Conservation (phyloP, 2,888 invertebrate species). For the Automeris io region DNA sequence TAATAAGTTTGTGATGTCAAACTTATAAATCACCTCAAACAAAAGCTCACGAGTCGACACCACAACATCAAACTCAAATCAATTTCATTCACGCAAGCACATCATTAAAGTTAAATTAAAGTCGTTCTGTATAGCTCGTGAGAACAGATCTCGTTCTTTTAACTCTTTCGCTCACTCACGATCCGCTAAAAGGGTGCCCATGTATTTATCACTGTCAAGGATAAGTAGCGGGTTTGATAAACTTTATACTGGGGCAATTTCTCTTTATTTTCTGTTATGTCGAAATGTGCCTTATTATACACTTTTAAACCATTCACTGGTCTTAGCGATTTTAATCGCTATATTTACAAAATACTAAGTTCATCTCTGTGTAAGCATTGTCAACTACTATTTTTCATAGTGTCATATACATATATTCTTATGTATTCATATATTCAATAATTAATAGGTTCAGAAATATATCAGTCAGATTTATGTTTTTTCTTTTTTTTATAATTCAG, state of each 20-base stretch:
- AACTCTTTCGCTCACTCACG: constrained; percentile 54
- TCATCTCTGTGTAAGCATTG: background rate
- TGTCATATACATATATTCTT: background rate
- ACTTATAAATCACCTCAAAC: constrained; percentile 9
- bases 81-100: constrained; percentile 72
- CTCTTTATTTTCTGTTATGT: background rate
- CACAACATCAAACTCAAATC: constrained; percentile 62
- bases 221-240: constrained; percentile 16
- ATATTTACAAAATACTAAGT: no score
- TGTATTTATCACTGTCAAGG: constrained; percentile 12
- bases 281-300: background rate
- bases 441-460: no score
- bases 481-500: no score
- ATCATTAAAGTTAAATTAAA: constrained; percentile 72
- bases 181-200: constrained; percentile 35
- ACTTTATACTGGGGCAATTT: background rate
- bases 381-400: background rate
- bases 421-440: no score
- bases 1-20: no score
- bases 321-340: no score
- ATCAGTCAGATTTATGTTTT: no score
- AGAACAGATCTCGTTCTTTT: constrained; percentile 49
- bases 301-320: background rate
- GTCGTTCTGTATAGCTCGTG: constrained; percentile 58
- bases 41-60: constrained; percentile 26